Percentiles rank a stretch among this genome's conserved stretches.
Conservation (phyloP, 1,140 invertebrate species). For the Nomia melanderi region DNA sequence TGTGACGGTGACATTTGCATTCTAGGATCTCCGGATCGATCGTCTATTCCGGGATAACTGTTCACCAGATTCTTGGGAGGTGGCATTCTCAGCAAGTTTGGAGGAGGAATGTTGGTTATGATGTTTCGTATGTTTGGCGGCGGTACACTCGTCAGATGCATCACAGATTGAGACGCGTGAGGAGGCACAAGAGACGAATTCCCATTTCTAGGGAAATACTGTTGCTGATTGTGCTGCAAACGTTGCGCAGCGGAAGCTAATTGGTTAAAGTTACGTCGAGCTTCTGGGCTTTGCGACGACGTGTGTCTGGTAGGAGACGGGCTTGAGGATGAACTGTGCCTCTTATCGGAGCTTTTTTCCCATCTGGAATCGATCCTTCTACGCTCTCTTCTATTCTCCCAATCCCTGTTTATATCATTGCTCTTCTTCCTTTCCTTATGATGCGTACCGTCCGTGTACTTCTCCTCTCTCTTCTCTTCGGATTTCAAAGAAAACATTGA, state of each 20-base stretch:
- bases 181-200: slow-evolving; percentile 70
- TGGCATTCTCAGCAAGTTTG: slow-evolving; percentile 75
- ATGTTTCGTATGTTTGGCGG: slow-evolving; percentile 69
- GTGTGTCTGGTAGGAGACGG: slow-evolving; percentile 72
- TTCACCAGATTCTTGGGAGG: slow-evolving; percentile 66
- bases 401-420: slow-evolving; percentile 72
- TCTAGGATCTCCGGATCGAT: slow-evolving; percentile 55
- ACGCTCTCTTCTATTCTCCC: slow-evolving; percentile 72
- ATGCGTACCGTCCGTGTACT: slow-evolving; percentile 67
- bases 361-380: slow-evolving; percentile 73
- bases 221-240: slow-evolving; percentile 65
- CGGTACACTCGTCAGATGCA: slow-evolving; percentile 72
- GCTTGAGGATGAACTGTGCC: slow-evolving; percentile 75
- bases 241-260: slow-evolving; percentile 63
- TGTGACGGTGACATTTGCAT: slow-evolving; percentile 76
- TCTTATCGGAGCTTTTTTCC: slow-evolving; percentile 68
- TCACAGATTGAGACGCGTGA: slow-evolving; percentile 71
- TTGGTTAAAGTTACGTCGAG: slow-evolving; percentile 69
- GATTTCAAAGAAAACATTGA: slow-evolving; percentile 49
- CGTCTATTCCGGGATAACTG: slow-evolving; percentile 66
- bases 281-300: slow-evolving; percentile 68
- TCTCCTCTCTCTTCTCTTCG: slow-evolving; percentile 72
- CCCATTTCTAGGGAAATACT: slow-evolving; percentile 59
- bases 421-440: slow-evolving; percentile 73
- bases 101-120: slow-evolving; percentile 65